Base-by-base conservation (phyloP, 2,797 vertebrate species). In the Danio jaintianensis region DNA sequence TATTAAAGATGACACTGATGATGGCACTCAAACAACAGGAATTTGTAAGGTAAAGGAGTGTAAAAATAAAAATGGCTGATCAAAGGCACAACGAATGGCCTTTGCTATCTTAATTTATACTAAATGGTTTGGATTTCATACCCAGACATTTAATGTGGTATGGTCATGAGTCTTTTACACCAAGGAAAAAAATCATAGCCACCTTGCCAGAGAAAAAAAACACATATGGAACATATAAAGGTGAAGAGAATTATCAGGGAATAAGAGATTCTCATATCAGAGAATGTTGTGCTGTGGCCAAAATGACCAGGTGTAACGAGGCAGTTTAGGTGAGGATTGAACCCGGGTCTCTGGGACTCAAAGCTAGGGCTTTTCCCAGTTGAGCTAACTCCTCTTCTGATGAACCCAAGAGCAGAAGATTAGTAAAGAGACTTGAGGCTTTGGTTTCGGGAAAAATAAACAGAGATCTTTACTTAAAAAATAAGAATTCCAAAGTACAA, bases 1-100 rank as follows among this genome's bases (percentile, higher is more conserved):
- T 86, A 90, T 89, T 87, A 84, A 82, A 92, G 78, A 82, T 89
- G 85, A 90, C 87, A 86, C 72, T 0, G 29, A 13, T 81, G 84
- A 29, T 29, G 29, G 72, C 76, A 80, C 83, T 90, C 86, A 1
- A 88, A 87, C 73, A 67, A 82, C 36, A 90, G 87, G 88, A 90
- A 89, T 89, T 88, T 88, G 66, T 61, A 62, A 67, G 81, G 66
- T 82, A 75, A 86, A 67, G 63, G 78, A 78, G 45, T 75, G 61
- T 85, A 86, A 85, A 79, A 82, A 87, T 81, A 72, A 38, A 83
- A 81, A 75, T 29, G 16, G 13, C 76, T 84, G 89, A 90, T 91
- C 87, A 91, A 91, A 92, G 75, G 71, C 68, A 80, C 55, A 45
- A 40, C 76, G 71, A 86, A 90, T 64, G 79, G 75, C 53, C 86